Base-by-base conservation (phyloP, 1,140 invertebrate species). In the Batillaria attramentaria region DNA sequence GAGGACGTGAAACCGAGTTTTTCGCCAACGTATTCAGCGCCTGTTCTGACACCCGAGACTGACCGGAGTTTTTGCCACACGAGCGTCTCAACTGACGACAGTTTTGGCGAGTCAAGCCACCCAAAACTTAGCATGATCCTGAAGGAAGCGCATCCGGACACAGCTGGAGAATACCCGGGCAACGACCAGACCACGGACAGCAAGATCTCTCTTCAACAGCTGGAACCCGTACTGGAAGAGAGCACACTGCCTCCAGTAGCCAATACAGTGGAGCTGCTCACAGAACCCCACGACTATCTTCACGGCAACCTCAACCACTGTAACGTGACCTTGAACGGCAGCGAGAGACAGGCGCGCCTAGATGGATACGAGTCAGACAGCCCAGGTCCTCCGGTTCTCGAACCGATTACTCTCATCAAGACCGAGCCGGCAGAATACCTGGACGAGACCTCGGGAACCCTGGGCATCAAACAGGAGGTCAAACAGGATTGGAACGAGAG, bases 191-290 rank as follows among this genome's bases (percentile, higher is more conserved):
- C n/a, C n/a, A n/a, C n/a, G n/a, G n/a, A n/a, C n/a, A n/a, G n/a
- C n/a, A n/a, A n/a, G n/a, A n/a, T n/a, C n/a, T n/a, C n/a, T n/a
- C n/a, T n/a, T 28, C 54, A 75, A 16, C 73, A 42, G 1, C 16
- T 62, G 6, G n/a, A 75, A 18, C 73, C 37, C 35, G 54, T 75
- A 57, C 10, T 75, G 54, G 73, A 75, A 18, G 73, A 75, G 37
- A 75, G 73, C 57, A 75, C 50, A 0, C 37, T 75, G 24, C 73
- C 73, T 2, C 73, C 72, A n/a, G 73, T 75, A 35, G 73, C 73
- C 39, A 75, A 57, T 37, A 75, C 73, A 8, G 73, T 75, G 73
- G 73, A 75, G 41, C 73, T 75, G 18, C 20, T 75, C 20, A 57
- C 73, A 3, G 73, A 75, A 33, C 73, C 73, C 28, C 73, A 62